Percentiles rank a stretch among this genome's conserved stretches.
Conservation (phyloP, 2,888 invertebrate genomes). For the Pollenia labialis region DNA sequence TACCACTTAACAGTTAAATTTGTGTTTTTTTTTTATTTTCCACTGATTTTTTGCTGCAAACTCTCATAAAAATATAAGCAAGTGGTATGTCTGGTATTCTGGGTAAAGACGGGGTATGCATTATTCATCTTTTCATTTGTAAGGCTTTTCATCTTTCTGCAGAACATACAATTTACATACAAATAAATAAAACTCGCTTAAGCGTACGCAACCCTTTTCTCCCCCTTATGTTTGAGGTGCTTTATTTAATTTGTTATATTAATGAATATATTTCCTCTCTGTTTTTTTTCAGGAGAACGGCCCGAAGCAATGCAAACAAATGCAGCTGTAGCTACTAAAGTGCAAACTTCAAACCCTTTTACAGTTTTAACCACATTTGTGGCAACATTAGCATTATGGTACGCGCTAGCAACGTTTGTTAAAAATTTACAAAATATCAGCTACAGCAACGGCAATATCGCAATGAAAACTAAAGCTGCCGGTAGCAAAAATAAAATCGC, state of each 20-base stretch:
- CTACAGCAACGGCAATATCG: slow-evolving; percentile 43
- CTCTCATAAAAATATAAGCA: not conserved
- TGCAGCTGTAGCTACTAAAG: slow-evolving; percentile 86
- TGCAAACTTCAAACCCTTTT: slow-evolving; percentile 76
- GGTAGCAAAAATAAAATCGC: slow-evolving; percentile 64
- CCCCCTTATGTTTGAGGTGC: not conserved
- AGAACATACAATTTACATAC: not conserved
- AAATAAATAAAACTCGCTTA: slow-evolving; percentile 39
- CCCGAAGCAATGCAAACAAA: slow-evolving; percentile 93
- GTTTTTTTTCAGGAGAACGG: slow-evolving; percentile 88
- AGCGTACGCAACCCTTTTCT: not conserved
- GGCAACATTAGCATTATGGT: slow-evolving; percentile 79
- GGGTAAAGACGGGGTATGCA: not conserved
- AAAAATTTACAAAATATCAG: slow-evolving; percentile 53
- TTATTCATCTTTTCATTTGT: slow-evolving; percentile 23
- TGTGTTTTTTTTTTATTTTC: not conserved
- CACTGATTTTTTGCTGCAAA: not conserved
- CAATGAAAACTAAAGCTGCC: slow-evolving; percentile 49
- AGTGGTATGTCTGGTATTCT: slow-evolving; percentile 13
- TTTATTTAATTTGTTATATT: not conserved
- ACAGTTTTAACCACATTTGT: slow-evolving; percentile 80
- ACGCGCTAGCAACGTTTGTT: slow-evolving; percentile 66
- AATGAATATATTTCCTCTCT: slow-evolving; percentile 44
- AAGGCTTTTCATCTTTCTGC: slow-evolving; percentile 1
- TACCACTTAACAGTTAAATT: slow-evolving; percentile 21